Evolutionary conservation across 2,797 vertebrate genomes (phyloP).

Genomic region (Poecilia gillii): DNA sequence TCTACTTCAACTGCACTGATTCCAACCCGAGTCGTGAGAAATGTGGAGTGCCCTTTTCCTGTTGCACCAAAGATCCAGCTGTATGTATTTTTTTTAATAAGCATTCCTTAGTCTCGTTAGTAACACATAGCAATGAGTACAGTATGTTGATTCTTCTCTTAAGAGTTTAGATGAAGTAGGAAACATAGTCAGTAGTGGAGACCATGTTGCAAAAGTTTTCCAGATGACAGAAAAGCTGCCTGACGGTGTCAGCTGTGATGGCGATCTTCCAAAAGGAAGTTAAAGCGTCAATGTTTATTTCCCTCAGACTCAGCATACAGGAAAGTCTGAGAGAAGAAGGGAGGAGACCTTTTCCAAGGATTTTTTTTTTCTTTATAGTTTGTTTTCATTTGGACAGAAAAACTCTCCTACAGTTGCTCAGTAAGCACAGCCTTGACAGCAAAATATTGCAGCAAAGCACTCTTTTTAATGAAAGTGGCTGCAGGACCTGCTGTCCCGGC

Average conservation of each 20-base stretch:
- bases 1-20: conserved; percentile 99
- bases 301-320: conserved; percentile 31
- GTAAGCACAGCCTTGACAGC: conserved; percentile 19
- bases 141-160: background rate
- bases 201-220: conserved; percentile 21
- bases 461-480: conserved; percentile 12
- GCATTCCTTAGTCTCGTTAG: conserved; percentile 9
- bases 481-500: conserved; percentile 16
- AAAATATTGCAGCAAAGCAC: conserved; percentile 26
- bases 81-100: conserved; percentile 77
- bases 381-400: conserved; percentile 28
- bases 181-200: conserved; percentile 7
- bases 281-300: conserved; percentile 43
- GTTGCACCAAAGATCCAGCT: conserved; percentile 98
- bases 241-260: conserved; percentile 23
- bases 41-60: conserved; percentile 97
- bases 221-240: conserved; percentile 23
- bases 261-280: conserved; percentile 59
- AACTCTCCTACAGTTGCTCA: conserved; percentile 28
- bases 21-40: conserved; percentile 95
- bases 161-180: conserved; percentile 2
- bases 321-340: conserved; percentile 29
- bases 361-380: conserved; percentile 2
- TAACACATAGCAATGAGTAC: background rate
- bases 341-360: conserved; percentile 31